Evolutionary conservation across 2,797 vertebrate genomes (phyloP).

Genomic region (Lutjanus argentimaculatus): DNA sequence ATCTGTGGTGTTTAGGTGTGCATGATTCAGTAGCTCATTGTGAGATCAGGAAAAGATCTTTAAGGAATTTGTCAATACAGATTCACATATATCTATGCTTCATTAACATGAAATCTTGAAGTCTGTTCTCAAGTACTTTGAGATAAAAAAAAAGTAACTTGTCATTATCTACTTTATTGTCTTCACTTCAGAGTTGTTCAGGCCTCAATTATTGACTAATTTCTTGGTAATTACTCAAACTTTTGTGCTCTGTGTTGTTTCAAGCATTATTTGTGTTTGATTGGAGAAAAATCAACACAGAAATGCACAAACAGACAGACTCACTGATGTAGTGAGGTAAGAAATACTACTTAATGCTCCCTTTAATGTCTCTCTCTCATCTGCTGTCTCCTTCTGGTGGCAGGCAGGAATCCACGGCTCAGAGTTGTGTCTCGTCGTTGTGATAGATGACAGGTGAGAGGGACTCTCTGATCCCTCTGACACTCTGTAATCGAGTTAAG

Average conservation of each 20-base stretch:
- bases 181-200: neutral
- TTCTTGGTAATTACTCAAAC: neutral
- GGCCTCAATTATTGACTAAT: neutral
- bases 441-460: slow-evolving; percentile 88
- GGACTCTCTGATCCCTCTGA: slow-evolving; percentile 82
- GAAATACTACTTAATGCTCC: slow-evolving; percentile 33
- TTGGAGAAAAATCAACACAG: neutral
- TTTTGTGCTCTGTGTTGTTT: neutral
- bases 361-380: slow-evolving; percentile 31
- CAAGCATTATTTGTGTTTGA: neutral
- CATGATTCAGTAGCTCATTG: neutral
- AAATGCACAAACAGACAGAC: slow-evolving; percentile 8
- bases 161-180: neutral
- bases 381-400: slow-evolving; percentile 21
- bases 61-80: neutral
- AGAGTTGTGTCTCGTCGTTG: slow-evolving; percentile 57
- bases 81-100: neutral
- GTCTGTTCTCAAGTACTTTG: neutral
- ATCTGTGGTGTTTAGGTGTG: too few species aligned
- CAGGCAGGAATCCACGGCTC: slow-evolving; percentile 51
- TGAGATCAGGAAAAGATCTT: neutral
- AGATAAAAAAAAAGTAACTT: neutral
- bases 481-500: slow-evolving; percentile 88
- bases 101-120: neutral
- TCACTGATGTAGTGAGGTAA: slow-evolving; percentile 30